Evolutionary conservation across 2,888 invertebrate genomes (phyloP).

Genomic region (Steinernema hermaphroditum): DNA sequence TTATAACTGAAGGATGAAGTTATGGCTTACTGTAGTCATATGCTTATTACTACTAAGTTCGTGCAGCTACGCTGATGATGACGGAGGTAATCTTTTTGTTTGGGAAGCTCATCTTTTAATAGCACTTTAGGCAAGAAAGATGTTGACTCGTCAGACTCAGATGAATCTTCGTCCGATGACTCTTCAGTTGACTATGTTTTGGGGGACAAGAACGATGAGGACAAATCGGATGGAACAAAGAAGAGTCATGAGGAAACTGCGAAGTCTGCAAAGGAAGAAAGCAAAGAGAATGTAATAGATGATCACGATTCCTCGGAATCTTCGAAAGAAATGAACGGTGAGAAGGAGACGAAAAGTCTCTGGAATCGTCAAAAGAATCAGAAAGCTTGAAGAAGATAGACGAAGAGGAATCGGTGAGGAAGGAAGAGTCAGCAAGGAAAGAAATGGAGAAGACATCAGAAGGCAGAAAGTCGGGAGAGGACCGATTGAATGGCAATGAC

Average conservation of each 20-base stretch:
- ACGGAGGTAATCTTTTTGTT: background rate
- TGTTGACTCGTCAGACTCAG: too few relatives aligned
- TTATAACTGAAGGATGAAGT: background rate
- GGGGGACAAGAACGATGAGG: background rate
- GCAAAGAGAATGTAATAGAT: background rate
- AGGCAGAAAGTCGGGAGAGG: background rate
- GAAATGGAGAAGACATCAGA: background rate
- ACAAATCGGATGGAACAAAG: background rate
- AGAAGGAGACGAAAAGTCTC: background rate
- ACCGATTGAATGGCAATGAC: background rate
- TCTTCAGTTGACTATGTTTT: background rate
- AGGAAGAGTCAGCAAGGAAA: too few relatives aligned
- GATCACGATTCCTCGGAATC: too few relatives aligned
- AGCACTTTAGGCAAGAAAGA: background rate
- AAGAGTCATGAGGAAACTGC: background rate
- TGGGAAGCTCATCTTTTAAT: background rate
- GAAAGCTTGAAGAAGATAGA: conserved; percentile 9
- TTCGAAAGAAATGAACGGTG: too few relatives aligned
- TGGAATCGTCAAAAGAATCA: background rate
- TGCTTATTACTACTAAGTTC: background rate
- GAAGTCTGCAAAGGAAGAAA: background rate
- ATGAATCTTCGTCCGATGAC: too few relatives aligned
- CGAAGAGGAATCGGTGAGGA: background rate
- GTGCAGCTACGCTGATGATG: background rate
- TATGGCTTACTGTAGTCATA: background rate